phyloP scores from a whole-genome alignment of 2,797 vertebrate species.

The Nannoperca obscura region DNA sequence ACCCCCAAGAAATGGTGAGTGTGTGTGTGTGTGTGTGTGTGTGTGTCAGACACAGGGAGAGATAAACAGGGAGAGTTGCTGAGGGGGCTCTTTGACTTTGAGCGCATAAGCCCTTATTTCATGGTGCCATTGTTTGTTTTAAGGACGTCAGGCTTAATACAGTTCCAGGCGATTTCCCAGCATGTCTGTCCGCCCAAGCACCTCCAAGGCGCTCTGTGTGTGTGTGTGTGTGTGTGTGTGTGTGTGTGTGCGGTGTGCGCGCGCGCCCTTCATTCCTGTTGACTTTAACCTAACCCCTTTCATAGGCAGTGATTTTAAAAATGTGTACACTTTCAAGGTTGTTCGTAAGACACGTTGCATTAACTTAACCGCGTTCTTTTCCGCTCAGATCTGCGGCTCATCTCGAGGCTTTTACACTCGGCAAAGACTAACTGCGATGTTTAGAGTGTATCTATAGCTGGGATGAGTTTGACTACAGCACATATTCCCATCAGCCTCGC shows the following conservation, averaged over 20 bases:
- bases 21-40: conserved; percentile 49
- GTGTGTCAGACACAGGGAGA: conserved; percentile 69
- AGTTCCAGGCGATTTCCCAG: conserved; percentile 79
- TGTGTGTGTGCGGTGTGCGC: conserved; percentile 22
- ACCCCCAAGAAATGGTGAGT: conserved; percentile 70
- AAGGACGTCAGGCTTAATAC: conserved; percentile 82
- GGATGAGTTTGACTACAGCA: conserved; percentile 64
- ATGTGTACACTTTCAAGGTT: conserved; percentile 43
- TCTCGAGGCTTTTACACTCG: conserved; percentile 15
- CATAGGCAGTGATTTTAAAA: conserved; percentile 46
- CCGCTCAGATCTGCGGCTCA: background rate
- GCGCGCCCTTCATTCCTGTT: conserved; percentile 59
- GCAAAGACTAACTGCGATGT: conserved; percentile 31
- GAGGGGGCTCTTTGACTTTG: conserved; percentile 82
- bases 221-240: conserved; percentile 35
- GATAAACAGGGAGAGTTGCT: conserved; percentile 76
- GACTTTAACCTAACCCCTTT: conserved; percentile 63
- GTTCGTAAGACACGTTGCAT: conserved; percentile 26
- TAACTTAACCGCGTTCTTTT: background rate
- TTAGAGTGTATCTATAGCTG: conserved; percentile 50
- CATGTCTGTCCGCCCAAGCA: conserved; percentile 79
- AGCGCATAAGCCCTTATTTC: conserved; percentile 83
- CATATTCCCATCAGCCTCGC: conserved; percentile 58
- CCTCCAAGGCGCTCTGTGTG: conserved; percentile 76
- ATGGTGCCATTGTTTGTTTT: conserved; percentile 85